Conservation (phyloP, 35 echinoderm and acorn worm genomes). For the Heliocidaris tuberculata region DNA sequence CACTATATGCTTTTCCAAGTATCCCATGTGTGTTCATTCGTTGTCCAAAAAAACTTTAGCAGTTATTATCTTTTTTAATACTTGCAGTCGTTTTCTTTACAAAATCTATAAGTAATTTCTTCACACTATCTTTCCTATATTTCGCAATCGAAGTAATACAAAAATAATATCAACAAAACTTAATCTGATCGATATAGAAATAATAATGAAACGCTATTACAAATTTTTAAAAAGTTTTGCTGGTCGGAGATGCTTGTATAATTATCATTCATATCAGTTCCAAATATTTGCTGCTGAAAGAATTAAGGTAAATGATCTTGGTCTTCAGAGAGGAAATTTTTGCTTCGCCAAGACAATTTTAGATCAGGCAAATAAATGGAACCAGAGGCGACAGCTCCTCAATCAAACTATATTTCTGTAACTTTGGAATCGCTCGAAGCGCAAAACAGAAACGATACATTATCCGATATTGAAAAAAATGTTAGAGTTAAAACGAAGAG, state of each 20-base stretch:
- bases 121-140: no score
- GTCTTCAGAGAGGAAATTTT: background rate
- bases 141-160: no score
- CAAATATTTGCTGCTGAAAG: background rate
- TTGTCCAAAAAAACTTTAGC: no score
- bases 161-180: no score
- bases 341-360: background rate
- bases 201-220: no score
- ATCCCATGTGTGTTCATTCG: no score
- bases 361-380: background rate
- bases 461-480: background rate
- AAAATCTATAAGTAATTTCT: no score
- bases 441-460: background rate
- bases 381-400: background rate
- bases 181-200: no score
- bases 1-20: no score
- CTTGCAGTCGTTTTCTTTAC: no score
- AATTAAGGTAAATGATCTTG: background rate
- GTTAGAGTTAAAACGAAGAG: background rate
- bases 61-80: no score
- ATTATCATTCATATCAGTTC: background rate
- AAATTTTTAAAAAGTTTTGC: background rate
- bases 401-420: background rate
- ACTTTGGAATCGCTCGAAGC: background rate
- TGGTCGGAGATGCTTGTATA: background rate